These are phyloP conservation scores for Lithophane semibrunnea DNA, from an alignment of 2,888 invertebrate genomes.

Conservation along the genomic window DNA sequence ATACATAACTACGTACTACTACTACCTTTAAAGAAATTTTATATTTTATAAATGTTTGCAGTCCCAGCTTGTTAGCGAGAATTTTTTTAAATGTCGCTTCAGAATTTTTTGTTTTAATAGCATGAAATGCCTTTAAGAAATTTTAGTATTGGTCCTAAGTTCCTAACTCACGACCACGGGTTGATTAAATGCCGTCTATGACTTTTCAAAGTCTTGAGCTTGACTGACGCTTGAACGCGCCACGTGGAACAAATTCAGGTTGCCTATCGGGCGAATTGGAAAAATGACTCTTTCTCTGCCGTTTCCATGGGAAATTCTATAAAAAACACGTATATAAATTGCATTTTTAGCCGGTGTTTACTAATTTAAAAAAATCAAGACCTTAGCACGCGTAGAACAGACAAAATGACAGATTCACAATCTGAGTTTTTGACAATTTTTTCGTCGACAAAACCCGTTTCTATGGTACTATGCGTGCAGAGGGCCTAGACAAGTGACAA, in stretches of 20 bases:
- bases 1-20: background rate
- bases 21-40: background rate
- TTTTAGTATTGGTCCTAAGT: background rate
- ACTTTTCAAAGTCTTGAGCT: background rate
- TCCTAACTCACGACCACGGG: background rate
- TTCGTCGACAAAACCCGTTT: no score
- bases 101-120: background rate
- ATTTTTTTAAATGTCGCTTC: background rate
- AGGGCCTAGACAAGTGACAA: no score
- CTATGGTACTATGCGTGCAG: no score
- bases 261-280: no score
- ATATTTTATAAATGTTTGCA: constrained; percentile 24
- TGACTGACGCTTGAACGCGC: background rate
- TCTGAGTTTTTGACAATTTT: no score
- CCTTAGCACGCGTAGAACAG: no score
- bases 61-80: constrained; percentile 5
- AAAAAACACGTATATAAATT: background rate
- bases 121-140: background rate
- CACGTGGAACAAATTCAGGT: background rate
- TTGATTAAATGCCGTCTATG: background rate
- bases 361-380: background rate
- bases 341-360: background rate
- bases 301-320: background rate
- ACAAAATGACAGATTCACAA: no score
- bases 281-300: no score